phyloP scores from a whole-genome alignment of 2,888 invertebrate species.

The Agrochola lota region DNA sequence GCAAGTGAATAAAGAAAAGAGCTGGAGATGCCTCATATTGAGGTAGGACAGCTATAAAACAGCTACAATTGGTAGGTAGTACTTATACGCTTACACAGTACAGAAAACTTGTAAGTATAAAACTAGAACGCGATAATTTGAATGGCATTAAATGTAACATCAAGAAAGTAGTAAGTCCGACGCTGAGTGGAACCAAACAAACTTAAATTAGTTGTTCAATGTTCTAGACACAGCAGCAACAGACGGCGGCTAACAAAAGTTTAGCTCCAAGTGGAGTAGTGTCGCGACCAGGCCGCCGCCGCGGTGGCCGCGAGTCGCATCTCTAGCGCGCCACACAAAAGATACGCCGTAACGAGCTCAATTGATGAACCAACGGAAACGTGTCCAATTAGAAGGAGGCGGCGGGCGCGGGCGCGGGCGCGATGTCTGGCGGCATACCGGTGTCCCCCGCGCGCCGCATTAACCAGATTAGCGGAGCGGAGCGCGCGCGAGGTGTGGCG shows the following conservation, averaged over 20 bases:
- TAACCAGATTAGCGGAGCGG: constrained; percentile 88
- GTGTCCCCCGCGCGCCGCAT: constrained; percentile 77
- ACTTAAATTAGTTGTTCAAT: constrained; percentile 65
- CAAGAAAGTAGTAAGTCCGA: constrained; percentile 31
- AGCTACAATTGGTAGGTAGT: background rate
- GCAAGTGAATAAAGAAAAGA: background rate
- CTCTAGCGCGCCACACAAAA: constrained; percentile 80
- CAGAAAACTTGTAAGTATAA: background rate
- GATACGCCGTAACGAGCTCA: constrained; percentile 89
- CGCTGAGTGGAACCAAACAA: constrained; percentile 44
- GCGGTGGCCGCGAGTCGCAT: constrained; percentile 70
- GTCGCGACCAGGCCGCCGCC: constrained; percentile 58
- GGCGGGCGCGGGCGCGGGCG: constrained; percentile 80
- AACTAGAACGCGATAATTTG: constrained; percentile 15
- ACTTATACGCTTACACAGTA: background rate
- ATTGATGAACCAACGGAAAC: constrained; percentile 90
- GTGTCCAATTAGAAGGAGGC: constrained; percentile 90
- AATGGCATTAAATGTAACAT: constrained; percentile 38
- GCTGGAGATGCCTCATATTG: background rate
- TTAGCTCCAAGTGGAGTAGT: constrained; percentile 45
- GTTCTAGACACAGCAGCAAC: constrained; percentile 50
- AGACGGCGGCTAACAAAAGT: constrained; percentile 53
- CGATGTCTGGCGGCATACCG: constrained; percentile 82
- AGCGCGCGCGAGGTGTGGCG: constrained; percentile 84
- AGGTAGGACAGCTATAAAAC: background rate